Conservation (phyloP, 2,113 vertebrate genomes). For the Pycnonotus jocosus region DNA sequence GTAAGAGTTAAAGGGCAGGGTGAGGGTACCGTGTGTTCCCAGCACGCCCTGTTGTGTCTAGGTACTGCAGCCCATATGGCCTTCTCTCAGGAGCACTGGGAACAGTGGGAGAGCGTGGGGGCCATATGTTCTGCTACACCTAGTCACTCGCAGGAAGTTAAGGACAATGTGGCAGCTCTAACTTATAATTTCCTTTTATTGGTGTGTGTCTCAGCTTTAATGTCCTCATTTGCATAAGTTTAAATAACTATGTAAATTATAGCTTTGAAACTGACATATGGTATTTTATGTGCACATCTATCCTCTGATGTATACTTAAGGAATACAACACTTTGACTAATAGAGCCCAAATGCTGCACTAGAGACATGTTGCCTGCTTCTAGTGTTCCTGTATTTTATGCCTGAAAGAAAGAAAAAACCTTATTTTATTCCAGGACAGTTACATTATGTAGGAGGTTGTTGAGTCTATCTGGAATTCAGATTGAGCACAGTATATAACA, state of each 20-base stretch:
- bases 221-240: slow-evolving; percentile 69
- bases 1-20: background rate
- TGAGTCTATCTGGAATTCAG: slow-evolving; percentile 38
- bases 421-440: slow-evolving; percentile 35
- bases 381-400: slow-evolving; percentile 12
- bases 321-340: slow-evolving; percentile 58
- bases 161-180: slow-evolving; percentile 33
- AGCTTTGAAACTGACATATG: slow-evolving; percentile 54
- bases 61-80: slow-evolving; percentile 38
- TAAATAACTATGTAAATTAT: slow-evolving; percentile 68
- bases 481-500: background rate
- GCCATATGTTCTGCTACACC: slow-evolving; percentile 35
- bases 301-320: slow-evolving; percentile 56
- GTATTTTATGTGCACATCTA: slow-evolving; percentile 49
- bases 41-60: background rate
- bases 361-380: slow-evolving; percentile 33
- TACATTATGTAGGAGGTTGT: slow-evolving; percentile 18
- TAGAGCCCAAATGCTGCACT: slow-evolving; percentile 39
- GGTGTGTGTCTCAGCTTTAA: slow-evolving; percentile 55
- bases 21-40: background rate
- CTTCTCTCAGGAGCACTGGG: background rate
- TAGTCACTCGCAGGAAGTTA: slow-evolving; percentile 45
- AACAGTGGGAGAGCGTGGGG: slow-evolving; percentile 28
- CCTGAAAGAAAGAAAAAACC: background rate
- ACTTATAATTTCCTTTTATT: slow-evolving; percentile 69